Conservation (phyloP, 1,140 invertebrate genomes). For the Phymorhynchus buccinoides region DNA sequence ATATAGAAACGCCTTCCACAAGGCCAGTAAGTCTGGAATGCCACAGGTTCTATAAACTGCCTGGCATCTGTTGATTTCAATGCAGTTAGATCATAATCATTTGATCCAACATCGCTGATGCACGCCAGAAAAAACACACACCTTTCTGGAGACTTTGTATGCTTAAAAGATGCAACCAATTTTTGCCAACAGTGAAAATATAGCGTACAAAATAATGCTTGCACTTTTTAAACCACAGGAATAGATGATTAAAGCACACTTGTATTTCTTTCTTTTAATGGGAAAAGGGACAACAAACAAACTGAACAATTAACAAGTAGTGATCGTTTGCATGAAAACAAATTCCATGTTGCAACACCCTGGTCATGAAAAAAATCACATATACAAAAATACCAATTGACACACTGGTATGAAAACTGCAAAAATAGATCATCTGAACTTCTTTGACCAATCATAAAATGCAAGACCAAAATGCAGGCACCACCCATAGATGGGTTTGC, state of each 20-base stretch:
- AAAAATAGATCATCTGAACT: slow-evolving; percentile 3
- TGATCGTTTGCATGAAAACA: not conserved
- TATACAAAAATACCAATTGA: not conserved
- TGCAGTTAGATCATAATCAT: not conserved
- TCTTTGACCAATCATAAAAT: not conserved
- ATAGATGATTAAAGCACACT: too few relatives aligned
- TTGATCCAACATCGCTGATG: not conserved
- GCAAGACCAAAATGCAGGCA: not conserved
- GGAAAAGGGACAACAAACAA: not conserved
- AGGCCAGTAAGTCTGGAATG: not conserved
- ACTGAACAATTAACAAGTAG: not conserved
- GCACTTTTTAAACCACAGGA: not conserved
- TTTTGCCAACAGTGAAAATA: not conserved
- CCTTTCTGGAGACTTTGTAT: not conserved
- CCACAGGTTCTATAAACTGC: not conserved
- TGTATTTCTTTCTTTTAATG: too few relatives aligned
- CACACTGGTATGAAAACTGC: slow-evolving; percentile 1
- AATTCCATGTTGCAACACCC: not conserved
- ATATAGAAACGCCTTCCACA: not conserved
- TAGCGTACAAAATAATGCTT: not conserved
- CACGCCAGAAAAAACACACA: not conserved
- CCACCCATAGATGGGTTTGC: not conserved
- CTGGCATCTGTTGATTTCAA: not conserved
- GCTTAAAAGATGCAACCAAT: not conserved
- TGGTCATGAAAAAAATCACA: slow-evolving; percentile 11